Evolutionary conservation across 2,797 vertebrate species (phyloP).

Genomic region (Eulemur rubriventer): DNA sequence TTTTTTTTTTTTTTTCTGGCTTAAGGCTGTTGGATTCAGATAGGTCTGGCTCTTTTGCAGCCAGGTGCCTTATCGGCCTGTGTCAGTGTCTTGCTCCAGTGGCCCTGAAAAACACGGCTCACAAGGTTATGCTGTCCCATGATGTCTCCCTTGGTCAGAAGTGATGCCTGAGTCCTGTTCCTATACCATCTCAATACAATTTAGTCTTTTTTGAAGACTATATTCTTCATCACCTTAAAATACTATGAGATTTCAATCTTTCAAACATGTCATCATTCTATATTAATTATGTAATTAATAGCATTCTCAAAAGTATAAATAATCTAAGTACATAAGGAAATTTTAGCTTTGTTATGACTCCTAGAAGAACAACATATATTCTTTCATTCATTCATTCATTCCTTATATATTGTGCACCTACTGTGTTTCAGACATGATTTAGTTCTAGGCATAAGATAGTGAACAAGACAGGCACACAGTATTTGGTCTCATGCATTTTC

Average conservation of each 20-base stretch:
- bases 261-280: background rate
- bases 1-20: background rate
- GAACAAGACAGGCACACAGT: background rate
- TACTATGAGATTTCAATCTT: background rate
- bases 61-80: background rate
- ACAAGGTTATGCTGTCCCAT: background rate
- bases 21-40: background rate
- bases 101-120: background rate
- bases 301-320: background rate
- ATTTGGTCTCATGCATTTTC: background rate
- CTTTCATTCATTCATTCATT: background rate
- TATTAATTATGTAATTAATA: background rate
- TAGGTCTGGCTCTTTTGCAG: background rate
- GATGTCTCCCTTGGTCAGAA: background rate
- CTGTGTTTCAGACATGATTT: background rate
- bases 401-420: background rate
- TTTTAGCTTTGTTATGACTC: background rate
- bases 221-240: background rate
- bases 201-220: background rate
- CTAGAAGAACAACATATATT: background rate
- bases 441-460: background rate
- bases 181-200: background rate
- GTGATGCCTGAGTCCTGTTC: background rate
- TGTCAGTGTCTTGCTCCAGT: background rate
- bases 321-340: background rate